Percentiles rank a stretch among this genome's conserved stretches.
Evolutionary conservation across 2,888 invertebrate genomes (phyloP).

Genomic region (Tetanocera ferruginea): DNA sequence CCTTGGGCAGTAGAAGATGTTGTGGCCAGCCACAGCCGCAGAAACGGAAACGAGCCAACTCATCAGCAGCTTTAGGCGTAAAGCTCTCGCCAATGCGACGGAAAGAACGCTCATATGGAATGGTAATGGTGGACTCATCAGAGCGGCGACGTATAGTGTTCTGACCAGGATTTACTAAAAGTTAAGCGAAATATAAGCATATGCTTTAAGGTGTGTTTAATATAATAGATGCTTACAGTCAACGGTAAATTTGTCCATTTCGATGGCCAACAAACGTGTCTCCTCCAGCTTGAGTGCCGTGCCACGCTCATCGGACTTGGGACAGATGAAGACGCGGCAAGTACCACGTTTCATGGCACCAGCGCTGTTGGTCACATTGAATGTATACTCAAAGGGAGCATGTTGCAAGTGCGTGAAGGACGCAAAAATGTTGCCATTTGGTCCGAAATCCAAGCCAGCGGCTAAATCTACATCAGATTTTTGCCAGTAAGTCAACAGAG

Average conservation of each 20-base stretch:
- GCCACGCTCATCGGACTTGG: constrained; percentile 76
- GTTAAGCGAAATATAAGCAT: not conserved
- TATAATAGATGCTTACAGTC: constrained; percentile 71
- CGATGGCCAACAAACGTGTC: constrained; percentile 75
- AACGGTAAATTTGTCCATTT: constrained; percentile 77
- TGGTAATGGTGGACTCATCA: constrained; percentile 82
- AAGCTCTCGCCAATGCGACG: constrained; percentile 75
- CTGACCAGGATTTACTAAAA: constrained; percentile 77
- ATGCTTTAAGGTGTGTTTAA: not conserved
- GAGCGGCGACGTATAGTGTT: constrained; percentile 79
- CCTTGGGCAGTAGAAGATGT: constrained; percentile 83
- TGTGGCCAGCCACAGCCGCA: constrained; percentile 92
- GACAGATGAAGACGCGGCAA: constrained; percentile 77
- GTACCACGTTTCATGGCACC: constrained; percentile 72
- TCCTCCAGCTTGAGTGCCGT: constrained; percentile 73
- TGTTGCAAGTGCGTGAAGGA: constrained; percentile 85
- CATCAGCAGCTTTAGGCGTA: constrained; percentile 69
- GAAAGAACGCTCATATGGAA: constrained; percentile 87
- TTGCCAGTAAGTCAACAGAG: constrained; percentile 82
- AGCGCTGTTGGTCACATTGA: constrained; percentile 74
- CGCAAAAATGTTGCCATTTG: constrained; percentile 78
- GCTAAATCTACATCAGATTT: constrained; percentile 83
- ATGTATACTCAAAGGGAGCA: constrained; percentile 76
- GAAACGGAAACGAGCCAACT: constrained; percentile 77
- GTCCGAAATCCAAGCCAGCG: constrained; percentile 83